Evolutionary conservation across 2,113 vertebrate genomes (phyloP), one percentile per base, ranked within the genome.

Genomic region (Sander lucioperca): DNA sequence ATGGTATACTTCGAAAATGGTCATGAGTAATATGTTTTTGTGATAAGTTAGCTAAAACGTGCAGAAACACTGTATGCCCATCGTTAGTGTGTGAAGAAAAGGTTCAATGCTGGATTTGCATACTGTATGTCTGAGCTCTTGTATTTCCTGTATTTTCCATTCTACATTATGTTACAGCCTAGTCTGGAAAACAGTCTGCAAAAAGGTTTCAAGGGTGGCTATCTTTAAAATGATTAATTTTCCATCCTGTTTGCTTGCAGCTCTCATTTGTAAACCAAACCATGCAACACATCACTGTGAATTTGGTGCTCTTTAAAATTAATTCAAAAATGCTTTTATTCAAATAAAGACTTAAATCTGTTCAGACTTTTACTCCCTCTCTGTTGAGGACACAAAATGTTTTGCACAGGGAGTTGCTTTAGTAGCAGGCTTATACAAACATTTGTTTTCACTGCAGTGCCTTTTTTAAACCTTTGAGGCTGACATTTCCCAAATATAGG

Each of bases 261-360:
- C 33, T 77, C 58, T 83, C 56, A 79, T 88, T 74, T 88, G 67
- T 78, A 74, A 80, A 90, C 85, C 71, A 79, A 86, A 88, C 83
- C 63, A 91, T 89, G 58, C 73, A 84, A 84, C 62, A 85, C 87
- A 87, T 93, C 93, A 95, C 95, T 96, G 95, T 95, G 94, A 95
- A 92, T 88, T 75, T 90, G 94, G 94, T 95, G 93, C 93, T 93
- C 87, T 84, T 64, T 68, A 74, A 88, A 80, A 70, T 69, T 80
- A 33, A 83, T 88, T 92, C 85, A 64, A 89, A 88, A 83, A 80
- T 76, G 88, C 51, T 90, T 93, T 91, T 90, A 91, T 83, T 91
- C 50, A 25, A 92, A 94, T 94, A 93, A 95, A 94, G 90, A 88
- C 48, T 82, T 80, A 47, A 77, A 80, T 87, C 65, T 90, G 54